A percentile compares a stretch with the other conserved stretches of the same genome.
phyloP scores from a whole-genome alignment of 2,113 vertebrate genomes.

The Phoxinus phoxinus region DNA sequence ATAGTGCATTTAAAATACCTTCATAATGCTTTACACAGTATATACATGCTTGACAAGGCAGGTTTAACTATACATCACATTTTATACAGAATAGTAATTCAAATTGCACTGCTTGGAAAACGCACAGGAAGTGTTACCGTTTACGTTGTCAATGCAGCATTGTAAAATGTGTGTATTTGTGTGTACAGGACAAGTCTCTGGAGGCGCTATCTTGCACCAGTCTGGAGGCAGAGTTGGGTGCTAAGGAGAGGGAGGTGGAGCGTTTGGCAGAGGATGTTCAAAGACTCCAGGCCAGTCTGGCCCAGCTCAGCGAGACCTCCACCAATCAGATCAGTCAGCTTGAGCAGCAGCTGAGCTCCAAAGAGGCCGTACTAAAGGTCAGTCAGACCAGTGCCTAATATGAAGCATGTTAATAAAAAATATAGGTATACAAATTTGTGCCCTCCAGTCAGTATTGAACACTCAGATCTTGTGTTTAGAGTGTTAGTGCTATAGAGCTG shows the following conservation, averaged over 20 bases:
- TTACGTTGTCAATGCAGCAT: background rate
- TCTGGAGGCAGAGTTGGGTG: constrained; percentile 84
- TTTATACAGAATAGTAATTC: background rate
- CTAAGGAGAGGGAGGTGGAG: constrained; percentile 85
- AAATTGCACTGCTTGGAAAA: background rate
- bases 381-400: background rate
- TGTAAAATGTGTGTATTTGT: constrained; percentile 5
- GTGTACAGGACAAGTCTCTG: constrained; percentile 81
- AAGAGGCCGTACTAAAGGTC: constrained; percentile 86
- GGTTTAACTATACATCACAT: background rate
- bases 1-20: background rate
- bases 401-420: background rate
- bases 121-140: background rate
- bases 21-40: background rate
- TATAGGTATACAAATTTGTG: background rate
- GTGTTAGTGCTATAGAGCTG: too few species aligned
- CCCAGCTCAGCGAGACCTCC: constrained; percentile 84
- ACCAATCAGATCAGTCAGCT: constrained; percentile 88
- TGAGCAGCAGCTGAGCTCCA: constrained; percentile 86
- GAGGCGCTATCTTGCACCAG: constrained; percentile 84
- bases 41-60: background rate
- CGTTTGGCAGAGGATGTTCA: constrained; percentile 87
- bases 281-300: constrained; percentile 86
- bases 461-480: background rate
- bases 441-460: background rate